phyloP scores from a whole-genome alignment of 2,797 vertebrate species.

The Lagocephalus sceleratus region DNA sequence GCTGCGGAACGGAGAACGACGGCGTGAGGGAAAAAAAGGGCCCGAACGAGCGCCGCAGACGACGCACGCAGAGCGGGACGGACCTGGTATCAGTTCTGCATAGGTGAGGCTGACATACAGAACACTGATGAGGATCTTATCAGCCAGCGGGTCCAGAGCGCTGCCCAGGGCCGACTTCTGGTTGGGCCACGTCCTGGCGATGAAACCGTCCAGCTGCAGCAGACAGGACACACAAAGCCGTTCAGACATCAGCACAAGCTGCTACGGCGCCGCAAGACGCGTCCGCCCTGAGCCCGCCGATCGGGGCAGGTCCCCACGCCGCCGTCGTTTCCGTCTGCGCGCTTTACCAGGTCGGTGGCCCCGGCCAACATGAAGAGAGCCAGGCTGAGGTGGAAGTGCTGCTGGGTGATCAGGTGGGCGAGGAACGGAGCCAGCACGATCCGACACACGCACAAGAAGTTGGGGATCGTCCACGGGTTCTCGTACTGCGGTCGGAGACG shows the following conservation, averaged over 20 bases:
- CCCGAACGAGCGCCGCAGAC: background rate
- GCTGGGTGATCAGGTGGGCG: slow-evolving; percentile 88
- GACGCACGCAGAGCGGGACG: slow-evolving; percentile 8
- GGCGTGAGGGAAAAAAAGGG: background rate
- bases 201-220: slow-evolving; percentile 95
- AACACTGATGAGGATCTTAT: slow-evolving; percentile 97
- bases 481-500: slow-evolving; percentile 84
- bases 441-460: slow-evolving; percentile 89
- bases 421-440: slow-evolving; percentile 89
- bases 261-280: background rate
- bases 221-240: background rate
- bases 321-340: too few relatives aligned
- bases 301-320: too few relatives aligned
- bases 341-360: slow-evolving; percentile 87
- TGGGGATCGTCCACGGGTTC: slow-evolving; percentile 98
- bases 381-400: slow-evolving; percentile 88
- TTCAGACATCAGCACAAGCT: too few relatives aligned
- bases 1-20: slow-evolving; percentile 62
- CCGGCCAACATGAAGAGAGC: slow-evolving; percentile 90
- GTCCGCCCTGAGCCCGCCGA: too few relatives aligned
- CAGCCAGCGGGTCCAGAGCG: slow-evolving; percentile 94
- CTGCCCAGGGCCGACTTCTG: slow-evolving; percentile 97
- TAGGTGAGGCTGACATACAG: slow-evolving; percentile 94
- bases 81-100: slow-evolving; percentile 95
- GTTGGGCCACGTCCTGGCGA: slow-evolving; percentile 94